Percentiles rank a stretch among this genome's conserved stretches.
Conservation (phyloP, 2,113 vertebrate species). For the Oreochromis tanganicae region DNA sequence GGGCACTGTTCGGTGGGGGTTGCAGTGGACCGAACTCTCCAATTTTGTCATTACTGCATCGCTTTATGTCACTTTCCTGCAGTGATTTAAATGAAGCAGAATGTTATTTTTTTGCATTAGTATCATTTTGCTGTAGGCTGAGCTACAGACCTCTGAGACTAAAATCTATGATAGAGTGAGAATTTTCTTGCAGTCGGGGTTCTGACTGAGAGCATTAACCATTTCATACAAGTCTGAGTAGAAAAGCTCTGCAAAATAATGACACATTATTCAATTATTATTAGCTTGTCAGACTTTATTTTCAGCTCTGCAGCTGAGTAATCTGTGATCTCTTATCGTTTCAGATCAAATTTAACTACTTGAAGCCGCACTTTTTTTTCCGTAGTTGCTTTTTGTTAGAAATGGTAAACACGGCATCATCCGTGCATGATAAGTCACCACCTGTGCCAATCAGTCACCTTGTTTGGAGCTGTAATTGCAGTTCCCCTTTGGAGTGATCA, state of each 20-base stretch:
- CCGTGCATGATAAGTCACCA: not conserved
- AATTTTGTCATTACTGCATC: not conserved
- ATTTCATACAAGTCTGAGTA: not conserved
- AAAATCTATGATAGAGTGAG: not conserved
- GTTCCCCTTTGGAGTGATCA: conserved; percentile 17
- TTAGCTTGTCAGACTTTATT: not conserved
- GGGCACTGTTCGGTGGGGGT: conserved; percentile 35
- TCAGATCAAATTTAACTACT: not conserved
- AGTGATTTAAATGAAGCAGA: not conserved
- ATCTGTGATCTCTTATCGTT: not conserved
- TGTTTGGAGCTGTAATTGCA: conserved; percentile 31
- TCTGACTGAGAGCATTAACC: not conserved
- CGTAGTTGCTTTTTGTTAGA: not conserved
- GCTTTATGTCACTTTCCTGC: not conserved
- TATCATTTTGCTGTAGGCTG: not conserved
- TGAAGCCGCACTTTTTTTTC: not conserved
- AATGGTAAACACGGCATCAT: not conserved
- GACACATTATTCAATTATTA: not conserved
- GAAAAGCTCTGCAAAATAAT: not conserved
- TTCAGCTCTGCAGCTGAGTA: not conserved
- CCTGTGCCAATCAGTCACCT: conserved; percentile 39
- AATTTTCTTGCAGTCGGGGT: not conserved
- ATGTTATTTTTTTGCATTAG: not conserved
- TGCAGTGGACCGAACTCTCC: conserved; percentile 1
- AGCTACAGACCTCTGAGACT: not conserved